Evolutionary conservation across 37 sponge, comb jelly and placozoan species (phyloP).

Genomic region (Haliclona indistincta): DNA sequence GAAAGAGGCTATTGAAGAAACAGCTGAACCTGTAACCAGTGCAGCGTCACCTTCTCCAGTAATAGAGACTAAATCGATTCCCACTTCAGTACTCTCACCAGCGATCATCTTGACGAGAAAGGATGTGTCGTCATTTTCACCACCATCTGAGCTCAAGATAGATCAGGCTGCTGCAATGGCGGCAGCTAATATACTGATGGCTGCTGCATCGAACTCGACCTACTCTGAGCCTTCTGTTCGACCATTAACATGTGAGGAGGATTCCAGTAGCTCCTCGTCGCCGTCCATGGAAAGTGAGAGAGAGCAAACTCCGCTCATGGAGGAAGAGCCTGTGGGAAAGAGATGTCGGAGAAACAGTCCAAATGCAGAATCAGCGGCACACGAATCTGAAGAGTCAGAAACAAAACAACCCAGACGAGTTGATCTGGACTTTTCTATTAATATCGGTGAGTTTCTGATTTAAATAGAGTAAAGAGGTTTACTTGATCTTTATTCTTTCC

Average conservation of each 20-base stretch:
- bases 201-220: no score
- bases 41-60: neutral
- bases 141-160: no score
- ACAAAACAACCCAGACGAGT: neutral
- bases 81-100: no score
- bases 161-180: no score
- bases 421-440: constrained; percentile 4
- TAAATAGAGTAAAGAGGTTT: neutral
- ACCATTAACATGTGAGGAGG: no score
- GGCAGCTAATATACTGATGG: no score
- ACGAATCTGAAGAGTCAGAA: neutral
- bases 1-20: neutral
- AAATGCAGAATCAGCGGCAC: no score
- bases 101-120: no score
- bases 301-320: neutral
- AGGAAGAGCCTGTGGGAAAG: neutral
- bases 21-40: neutral
- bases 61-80: no score
- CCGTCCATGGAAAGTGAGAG: neutral
- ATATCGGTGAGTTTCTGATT: neutral
- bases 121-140: no score
- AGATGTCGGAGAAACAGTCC: neutral
- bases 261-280: no score
- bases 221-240: no score
- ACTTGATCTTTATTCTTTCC: neutral